Evolutionary conservation across 2,113 vertebrate genomes (phyloP).

Genomic region (Leucopsar rothschildi): DNA sequence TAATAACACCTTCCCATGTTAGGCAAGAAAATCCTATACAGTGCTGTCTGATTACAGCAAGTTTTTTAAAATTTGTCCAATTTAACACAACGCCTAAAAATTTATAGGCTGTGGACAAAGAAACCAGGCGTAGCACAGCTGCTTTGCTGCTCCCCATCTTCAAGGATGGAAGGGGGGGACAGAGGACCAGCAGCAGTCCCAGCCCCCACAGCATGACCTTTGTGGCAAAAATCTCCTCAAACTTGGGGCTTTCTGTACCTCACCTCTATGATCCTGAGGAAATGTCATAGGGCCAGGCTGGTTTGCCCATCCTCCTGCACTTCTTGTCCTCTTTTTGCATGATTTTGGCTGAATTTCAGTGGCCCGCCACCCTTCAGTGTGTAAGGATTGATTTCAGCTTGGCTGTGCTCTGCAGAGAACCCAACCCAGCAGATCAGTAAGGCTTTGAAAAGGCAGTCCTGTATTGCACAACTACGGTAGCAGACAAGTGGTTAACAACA

Average conservation of each 20-base stretch:
- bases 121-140: background rate
- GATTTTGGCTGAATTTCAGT: background rate
- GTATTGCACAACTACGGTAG: background rate
- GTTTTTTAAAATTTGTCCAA: background rate
- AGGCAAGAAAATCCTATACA: background rate
- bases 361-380: background rate
- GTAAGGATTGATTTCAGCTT: background rate
- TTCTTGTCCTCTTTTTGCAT: background rate
- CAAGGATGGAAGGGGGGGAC: background rate
- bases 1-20: background rate
- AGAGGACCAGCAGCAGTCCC: background rate
- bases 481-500: slow-evolving; percentile 38
- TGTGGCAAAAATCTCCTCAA: background rate
- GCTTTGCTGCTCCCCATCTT: background rate
- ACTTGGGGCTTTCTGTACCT: background rate
- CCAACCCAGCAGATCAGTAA: background rate
- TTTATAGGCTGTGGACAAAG: background rate
- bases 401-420: background rate
- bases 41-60: background rate
- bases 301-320: background rate
- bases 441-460: slow-evolving; percentile 12
- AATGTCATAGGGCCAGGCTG: background rate
- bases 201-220: too few species aligned
- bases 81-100: background rate
- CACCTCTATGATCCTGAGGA: background rate